Base-by-base conservation (phyloP, 2,888 invertebrate species). In the Nephrotoma guestfalica region DNA sequence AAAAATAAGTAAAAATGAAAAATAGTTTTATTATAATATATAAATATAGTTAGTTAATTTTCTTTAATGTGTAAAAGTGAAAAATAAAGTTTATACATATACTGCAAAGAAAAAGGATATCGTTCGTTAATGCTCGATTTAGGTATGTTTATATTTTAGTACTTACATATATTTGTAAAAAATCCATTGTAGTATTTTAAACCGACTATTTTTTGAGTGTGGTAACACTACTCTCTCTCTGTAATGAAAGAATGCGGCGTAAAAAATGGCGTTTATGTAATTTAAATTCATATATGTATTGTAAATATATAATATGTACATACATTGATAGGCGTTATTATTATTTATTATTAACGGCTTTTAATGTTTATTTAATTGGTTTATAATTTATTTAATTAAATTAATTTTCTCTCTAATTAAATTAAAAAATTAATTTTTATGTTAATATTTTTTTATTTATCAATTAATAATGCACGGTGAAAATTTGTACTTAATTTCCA, bases 221-320 rank as follows among this genome's bases (percentile, higher is more conserved):
- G 41, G 84, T 41, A 84, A 41, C 84, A 84, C 84, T 41, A 11
- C 18, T 6, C 13, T 84, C 41, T 84, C 18, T 6, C 13, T 84
- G 84, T 84, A 84, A 41, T 41, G 84, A 84, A 84, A 84, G 84
- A 84, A 84, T 42, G 84, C n/a, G 42, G 84, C 84, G 84, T 84
- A 84, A 84, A 84, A 84, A 41, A 84, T 84, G 84, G 84, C 84
- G 84, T 41, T 84, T 41, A 41, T 84, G 5, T 84, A 42, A 30
- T 71, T 71, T 4, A 71, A 71, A 30, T 57, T 9, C 18, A 57
- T 57, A 30, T 71, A 30, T 71, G 71, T 71, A 9, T 15, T 51
- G 15, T 51, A 6, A 6, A 11, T 51, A 11, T 15, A 51, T 71
- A 30, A 2, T 30, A 30, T 71, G 71, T 57, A 57, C 15, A 71